Evolutionary conservation across 2,888 invertebrate species (phyloP).

Genomic region (Tupiocoris notatus): DNA sequence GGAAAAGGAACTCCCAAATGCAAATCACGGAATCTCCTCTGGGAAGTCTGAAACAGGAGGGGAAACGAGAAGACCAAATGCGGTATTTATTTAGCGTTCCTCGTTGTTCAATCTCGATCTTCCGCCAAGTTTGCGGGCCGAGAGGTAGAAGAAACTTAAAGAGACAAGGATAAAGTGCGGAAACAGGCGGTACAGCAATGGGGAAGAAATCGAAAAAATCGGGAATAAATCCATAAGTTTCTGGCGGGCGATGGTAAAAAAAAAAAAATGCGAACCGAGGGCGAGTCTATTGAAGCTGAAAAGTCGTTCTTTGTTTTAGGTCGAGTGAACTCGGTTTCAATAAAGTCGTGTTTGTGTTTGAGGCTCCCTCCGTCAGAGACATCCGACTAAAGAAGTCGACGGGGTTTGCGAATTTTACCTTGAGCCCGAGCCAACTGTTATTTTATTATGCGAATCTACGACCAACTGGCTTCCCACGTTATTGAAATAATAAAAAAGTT

Average conservation of each 20-base stretch:
- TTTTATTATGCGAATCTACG: slow-evolving; percentile 38
- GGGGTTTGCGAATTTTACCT: slow-evolving; percentile 15
- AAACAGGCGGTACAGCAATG: neutral
- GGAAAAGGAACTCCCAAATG: slow-evolving; percentile 38
- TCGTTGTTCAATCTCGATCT: slow-evolving; percentile 35
- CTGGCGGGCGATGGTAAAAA: slow-evolving; percentile 1
- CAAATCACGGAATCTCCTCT: slow-evolving; percentile 27
- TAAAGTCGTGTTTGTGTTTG: slow-evolving; percentile 46
- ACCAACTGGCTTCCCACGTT: slow-evolving; percentile 2
- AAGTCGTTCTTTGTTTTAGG: slow-evolving; percentile 47
- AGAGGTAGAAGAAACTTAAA: neutral
- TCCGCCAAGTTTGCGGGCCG: neutral
- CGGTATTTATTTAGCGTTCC: slow-evolving; percentile 32
- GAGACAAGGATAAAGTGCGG: slow-evolving; percentile 5
- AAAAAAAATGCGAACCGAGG: slow-evolving; percentile 43
- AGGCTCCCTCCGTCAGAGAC: neutral
- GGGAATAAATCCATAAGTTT: slow-evolving; percentile 47
- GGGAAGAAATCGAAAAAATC: slow-evolving; percentile 19
- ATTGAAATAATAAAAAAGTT: slow-evolving; percentile 5
- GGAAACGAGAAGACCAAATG: neutral
- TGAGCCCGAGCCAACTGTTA: slow-evolving; percentile 32
- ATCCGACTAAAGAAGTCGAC: neutral
- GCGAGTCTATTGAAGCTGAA: slow-evolving; percentile 48
- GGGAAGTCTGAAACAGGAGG: neutral
- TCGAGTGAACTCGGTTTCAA: slow-evolving; percentile 46